Base-by-base conservation (phyloP, 1,140 invertebrate species). In the Bombus pascuorum region DNA sequence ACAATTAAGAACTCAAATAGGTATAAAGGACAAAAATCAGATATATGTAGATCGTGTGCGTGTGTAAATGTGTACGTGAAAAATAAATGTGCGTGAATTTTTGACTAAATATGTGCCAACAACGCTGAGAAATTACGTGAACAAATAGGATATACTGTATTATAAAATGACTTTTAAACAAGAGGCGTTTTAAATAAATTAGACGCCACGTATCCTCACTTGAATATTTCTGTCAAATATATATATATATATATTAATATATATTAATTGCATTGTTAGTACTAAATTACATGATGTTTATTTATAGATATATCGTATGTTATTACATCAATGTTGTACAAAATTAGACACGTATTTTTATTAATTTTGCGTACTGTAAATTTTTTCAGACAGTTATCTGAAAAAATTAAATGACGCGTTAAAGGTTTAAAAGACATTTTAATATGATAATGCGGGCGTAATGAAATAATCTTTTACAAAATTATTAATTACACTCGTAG, bases 1-100 rank as follows among this genome's bases (percentile, higher is more conserved):
- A 74, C 13, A 5, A 80, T 59, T 62, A 44, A 59, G 65, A 57
- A 65, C 13, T 59, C 53, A 70, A 74, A 44, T 74, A 81, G 70
- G 25, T 37, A 28, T 28, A 76, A 73, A 59, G 32, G 44, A 62
- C 3, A 74, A 73, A 81, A 44, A n/a, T 74, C 42, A 73, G 68
- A 32, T 8, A 8, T 22, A 53, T 8, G 42, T 66, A 81, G 53
- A 12, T 47, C 6, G 59, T 75, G 53, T 47, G 44, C 12, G 39
- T 34, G 59, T 44, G 53, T 39, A 59, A 13, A 44, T 44, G 34
- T 73, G 68, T 73, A 32, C 1, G 66, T 62, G 59, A 62, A n/a
- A n/a, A 62, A 37, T n/a, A 59, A 13, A 65, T 65, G 18, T 15
- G 47, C 5, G 34, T 4, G 28, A 12, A 28, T 44, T 74, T 81